A percentile compares a stretch with the other conserved stretches of the same genome.
Evolutionary conservation across 2,888 invertebrate species (phyloP).

Genomic region (Baronia brevicornis): DNA sequence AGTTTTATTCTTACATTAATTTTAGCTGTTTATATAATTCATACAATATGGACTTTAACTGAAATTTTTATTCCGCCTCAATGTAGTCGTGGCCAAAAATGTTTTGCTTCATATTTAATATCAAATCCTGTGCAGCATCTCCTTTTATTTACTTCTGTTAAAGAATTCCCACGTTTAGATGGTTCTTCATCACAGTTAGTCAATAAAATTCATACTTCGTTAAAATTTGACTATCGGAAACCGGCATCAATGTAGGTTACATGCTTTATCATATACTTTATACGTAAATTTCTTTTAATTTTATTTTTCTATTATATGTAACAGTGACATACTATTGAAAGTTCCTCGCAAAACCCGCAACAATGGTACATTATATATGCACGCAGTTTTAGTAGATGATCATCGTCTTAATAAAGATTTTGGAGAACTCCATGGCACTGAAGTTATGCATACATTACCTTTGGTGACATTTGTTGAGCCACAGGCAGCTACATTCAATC

Average conservation of each 20-base stretch:
- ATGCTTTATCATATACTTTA: background rate
- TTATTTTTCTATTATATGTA: constrained; percentile 18
- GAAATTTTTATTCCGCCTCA: constrained; percentile 82
- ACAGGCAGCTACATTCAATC: constrained; percentile 83
- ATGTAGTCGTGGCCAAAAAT: constrained; percentile 78
- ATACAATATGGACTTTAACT: constrained; percentile 85
- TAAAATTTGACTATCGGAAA: constrained; percentile 80
- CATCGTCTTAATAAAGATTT: constrained; percentile 69
- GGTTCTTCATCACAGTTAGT: constrained; percentile 59
- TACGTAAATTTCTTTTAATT: background rate
- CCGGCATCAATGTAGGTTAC: constrained; percentile 50
- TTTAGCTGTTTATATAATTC: constrained; percentile 81
- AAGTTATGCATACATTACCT: constrained; percentile 78
- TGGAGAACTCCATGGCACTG: constrained; percentile 74
- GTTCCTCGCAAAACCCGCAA: constrained; percentile 84
- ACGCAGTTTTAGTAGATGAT: constrained; percentile 78
- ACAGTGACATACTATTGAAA: constrained; percentile 79
- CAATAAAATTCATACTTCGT: constrained; percentile 74
- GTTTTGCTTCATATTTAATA: constrained; percentile 82
- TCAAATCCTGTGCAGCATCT: constrained; percentile 81
- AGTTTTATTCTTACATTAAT: constrained; percentile 77
- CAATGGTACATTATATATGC: constrained; percentile 90
- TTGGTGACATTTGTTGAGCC: constrained; percentile 86
- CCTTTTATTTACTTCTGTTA: constrained; percentile 80
- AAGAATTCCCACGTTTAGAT: constrained; percentile 69